Percentiles rank a stretch among this genome's conserved stretches.
phyloP scores from a whole-genome alignment of 2,888 invertebrate genomes.

The Ormyrus labotus region DNA sequence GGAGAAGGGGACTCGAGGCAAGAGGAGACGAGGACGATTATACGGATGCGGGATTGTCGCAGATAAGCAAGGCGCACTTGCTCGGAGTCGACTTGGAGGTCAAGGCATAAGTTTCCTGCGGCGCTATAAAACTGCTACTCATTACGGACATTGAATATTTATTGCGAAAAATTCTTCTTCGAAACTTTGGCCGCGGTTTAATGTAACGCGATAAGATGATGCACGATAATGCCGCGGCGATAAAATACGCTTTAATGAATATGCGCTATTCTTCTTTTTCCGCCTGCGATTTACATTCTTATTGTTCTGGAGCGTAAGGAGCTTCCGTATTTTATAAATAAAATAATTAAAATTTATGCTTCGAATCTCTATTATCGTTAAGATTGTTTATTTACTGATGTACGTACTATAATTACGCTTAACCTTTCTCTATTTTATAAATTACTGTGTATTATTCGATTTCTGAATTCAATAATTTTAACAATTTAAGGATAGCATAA shows the following conservation, averaged over 20 bases:
- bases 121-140: slow-evolving; percentile 49
- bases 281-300: no score
- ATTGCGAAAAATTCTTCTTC: slow-evolving; percentile 42
- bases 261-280: slow-evolving; percentile 8
- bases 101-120: slow-evolving; percentile 50
- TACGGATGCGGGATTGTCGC: slow-evolving; percentile 61
- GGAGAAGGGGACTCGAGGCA: not conserved
- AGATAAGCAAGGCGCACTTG: slow-evolving; percentile 48
- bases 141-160: slow-evolving; percentile 56
- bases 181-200: slow-evolving; percentile 34
- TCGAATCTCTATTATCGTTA: no score
- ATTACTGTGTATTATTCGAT: no score
- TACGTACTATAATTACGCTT: no score
- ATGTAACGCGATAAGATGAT: slow-evolving; percentile 56
- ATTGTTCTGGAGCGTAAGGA: no score
- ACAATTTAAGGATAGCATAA: no score
- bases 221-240: slow-evolving; percentile 44
- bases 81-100: slow-evolving; percentile 37
- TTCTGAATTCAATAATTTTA: no score
- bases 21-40: slow-evolving; percentile 55
- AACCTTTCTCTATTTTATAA: no score
- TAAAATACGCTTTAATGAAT: slow-evolving; percentile 48
- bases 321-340: not conserved
- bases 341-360: slow-evolving; percentile 32
- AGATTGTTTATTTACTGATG: no score